Percentiles rank a stretch among this genome's conserved stretches.
Evolutionary conservation across 2,888 invertebrate species (phyloP).

Genomic region (Limnephilus lunatus): DNA sequence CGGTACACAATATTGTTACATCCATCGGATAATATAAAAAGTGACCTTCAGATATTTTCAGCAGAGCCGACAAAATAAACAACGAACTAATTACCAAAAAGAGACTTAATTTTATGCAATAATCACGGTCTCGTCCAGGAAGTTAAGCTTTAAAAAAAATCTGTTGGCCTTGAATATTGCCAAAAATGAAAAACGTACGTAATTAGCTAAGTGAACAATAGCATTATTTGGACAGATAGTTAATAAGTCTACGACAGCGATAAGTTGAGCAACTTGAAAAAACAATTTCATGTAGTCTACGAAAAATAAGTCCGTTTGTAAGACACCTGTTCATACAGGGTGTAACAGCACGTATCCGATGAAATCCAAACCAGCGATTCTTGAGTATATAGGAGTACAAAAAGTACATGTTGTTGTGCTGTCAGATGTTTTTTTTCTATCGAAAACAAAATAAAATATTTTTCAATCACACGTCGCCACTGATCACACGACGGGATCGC

Average conservation of each 20-base stretch:
- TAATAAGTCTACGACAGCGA: neutral
- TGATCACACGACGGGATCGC: too few species aligned
- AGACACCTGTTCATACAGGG: too few species aligned
- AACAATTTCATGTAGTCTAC: neutral
- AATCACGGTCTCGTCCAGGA: slow-evolving; percentile 22
- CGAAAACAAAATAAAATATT: too few species aligned
- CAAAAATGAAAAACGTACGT: neutral
- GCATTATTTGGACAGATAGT: neutral
- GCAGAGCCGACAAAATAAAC: neutral
- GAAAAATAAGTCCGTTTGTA: too few species aligned
- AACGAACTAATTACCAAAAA: slow-evolving; percentile 5
- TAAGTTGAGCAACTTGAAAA: neutral
- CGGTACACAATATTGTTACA: neutral
- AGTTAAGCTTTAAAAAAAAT: neutral
- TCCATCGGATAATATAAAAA: neutral
- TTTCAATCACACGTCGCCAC: too few species aligned
- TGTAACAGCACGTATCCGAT: too few species aligned
- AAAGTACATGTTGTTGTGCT: too few species aligned
- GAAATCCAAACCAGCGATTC: too few species aligned
- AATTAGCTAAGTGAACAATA: neutral
- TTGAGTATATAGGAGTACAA: too few species aligned
- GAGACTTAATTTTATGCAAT: slow-evolving; percentile 2
- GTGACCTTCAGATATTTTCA: slow-evolving; percentile 14
- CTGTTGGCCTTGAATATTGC: neutral
- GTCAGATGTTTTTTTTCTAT: too few species aligned